Conservation (phyloP, 37 sponge, comb jelly and placozoan species). For the Lycopodina hypogea region DNA sequence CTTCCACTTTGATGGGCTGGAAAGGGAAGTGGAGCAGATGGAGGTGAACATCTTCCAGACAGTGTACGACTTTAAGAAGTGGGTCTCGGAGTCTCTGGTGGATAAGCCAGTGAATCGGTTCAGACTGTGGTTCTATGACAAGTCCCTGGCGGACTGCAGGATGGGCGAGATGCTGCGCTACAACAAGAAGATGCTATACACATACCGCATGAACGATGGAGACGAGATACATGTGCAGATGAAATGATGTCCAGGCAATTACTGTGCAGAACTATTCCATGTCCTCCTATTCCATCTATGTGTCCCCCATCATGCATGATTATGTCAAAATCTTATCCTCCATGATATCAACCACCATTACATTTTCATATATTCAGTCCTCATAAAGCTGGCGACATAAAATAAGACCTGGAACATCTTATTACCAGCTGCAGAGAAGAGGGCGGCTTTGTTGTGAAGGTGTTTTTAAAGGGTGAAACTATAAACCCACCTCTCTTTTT, state of each 20-base stretch:
- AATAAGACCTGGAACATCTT: too few species aligned
- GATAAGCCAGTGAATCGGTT: conserved; percentile 10
- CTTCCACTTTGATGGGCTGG: conserved; percentile 31
- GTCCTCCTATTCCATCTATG: not conserved
- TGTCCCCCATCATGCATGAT: not conserved
- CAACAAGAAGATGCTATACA: not conserved
- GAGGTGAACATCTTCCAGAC: conserved; percentile 28
- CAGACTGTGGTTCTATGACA: conserved; percentile 13
- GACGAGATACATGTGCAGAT: conserved; percentile 45
- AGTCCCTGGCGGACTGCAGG: not conserved
- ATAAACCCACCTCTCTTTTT: too few species aligned
- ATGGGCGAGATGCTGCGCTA: conserved; percentile 4
- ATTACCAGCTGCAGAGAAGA: too few species aligned
- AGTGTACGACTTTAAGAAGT: conserved; percentile 22
- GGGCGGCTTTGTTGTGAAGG: too few species aligned
- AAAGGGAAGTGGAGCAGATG: not conserved
- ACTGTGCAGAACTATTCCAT: not conserved
- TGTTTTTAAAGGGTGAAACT: too few species aligned
- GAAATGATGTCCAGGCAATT: not conserved
- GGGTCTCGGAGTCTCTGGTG: conserved; percentile 25
- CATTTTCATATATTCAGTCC: too few species aligned
- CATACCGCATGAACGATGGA: conserved; percentile 37
- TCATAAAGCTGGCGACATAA: too few species aligned
- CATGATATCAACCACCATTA: too few species aligned
- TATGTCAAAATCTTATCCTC: too few species aligned